Evolutionary conservation across 2,797 vertebrate species (phyloP), one percentile per base, ranked within the genome.

Genomic region (Clamator glandarius): DNA sequence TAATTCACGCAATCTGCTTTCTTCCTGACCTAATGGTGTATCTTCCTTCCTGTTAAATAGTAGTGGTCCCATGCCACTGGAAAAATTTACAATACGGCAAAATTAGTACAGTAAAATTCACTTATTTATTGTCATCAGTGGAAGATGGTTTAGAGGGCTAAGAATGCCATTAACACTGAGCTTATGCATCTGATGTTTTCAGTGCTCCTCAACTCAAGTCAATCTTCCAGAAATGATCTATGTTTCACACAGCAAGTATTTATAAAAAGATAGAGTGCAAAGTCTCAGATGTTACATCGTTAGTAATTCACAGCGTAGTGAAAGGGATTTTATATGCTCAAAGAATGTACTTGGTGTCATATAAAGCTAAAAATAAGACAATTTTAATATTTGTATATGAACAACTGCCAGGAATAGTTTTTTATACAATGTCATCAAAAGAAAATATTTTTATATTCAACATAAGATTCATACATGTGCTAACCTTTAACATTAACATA

Each of bases 1-100:
- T 72, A 90, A 84, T 73, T 96, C 80, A 41, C 55, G 67, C 7
- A 84, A 76, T 77, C 93, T 90, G 79, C 62, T 80, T 62, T 86
- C 59, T 78, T 81, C 75, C 39, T 92, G 72, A 82, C 67, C 77
- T 44, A 55, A 15, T 7, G 58, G 14, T 42, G 8, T 61, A 11
- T 41, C 51, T 87, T 50, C 66, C 68, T 87, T 90, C 44, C 77
- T 74, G 35, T 50, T 90, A 64, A 63, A 86, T 9, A 69, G 28
- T 31, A 82, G 39, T 16, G 26, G 51, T 84, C 86, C 84, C 57
- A 68, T 68, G 51, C 81, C 89, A 69, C 44, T 62, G 36, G 33
- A 89, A 36, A 68, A 67, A 87, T 92, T 74, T 92, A 64, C 41
- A 87, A 14, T 55, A 75, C 1, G 2, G 9, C 9, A 5, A 81